Base-by-base conservation (phyloP, 2,888 invertebrate genomes). In the Cepaea hortensis region DNA sequence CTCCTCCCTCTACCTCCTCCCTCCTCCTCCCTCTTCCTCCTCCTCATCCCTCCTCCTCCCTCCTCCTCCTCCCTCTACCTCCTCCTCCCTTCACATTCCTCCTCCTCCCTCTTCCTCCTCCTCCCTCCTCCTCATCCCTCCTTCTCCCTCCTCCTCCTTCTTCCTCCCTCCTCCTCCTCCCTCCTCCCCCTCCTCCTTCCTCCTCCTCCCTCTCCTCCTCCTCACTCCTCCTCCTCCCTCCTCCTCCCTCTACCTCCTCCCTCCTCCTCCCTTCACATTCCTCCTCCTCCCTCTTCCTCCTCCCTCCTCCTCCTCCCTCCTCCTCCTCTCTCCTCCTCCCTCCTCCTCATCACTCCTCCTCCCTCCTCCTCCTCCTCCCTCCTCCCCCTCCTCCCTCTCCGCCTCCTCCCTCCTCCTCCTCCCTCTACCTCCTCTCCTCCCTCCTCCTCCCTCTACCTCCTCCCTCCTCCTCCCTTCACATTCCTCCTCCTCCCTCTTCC, bases 361-460 rank as follows among this genome's bases (percentile, higher is more conserved):
- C 46, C 46, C 50, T 65, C 11, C 81, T 68, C n/a, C 50, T 65
- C n/a, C 81, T 68, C 81, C 61, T 61, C 20, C 61, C n/a, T 55
- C n/a, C 13, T 18, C 23, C n/a, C 15, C n/a, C n/a, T 13, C 61
- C 23, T 9, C 23, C 68, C 68, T n/a, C n/a, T n/a, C n/a, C n/a
- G n/a, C n/a, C n/a, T n/a, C n/a, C n/a, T n/a, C n/a, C n/a, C n/a
- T n/a, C n/a, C n/a, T n/a, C n/a, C n/a, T n/a, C n/a, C n/a, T n/a
- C n/a, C n/a, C n/a, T n/a, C n/a, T n/a, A n/a, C n/a, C n/a, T n/a
- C n/a, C n/a, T n/a, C n/a, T n/a, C n/a, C n/a, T n/a, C n/a, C n/a
- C n/a, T n/a, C n/a, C 68, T 50, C 65, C 55, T 72, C 72, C 72
- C 82, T 50, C 55, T 72, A 48, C 72, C 72, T n/a, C 20, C 20